phyloP scores from a whole-genome alignment of 2,888 invertebrate genomes.

The Archips xylosteana region DNA sequence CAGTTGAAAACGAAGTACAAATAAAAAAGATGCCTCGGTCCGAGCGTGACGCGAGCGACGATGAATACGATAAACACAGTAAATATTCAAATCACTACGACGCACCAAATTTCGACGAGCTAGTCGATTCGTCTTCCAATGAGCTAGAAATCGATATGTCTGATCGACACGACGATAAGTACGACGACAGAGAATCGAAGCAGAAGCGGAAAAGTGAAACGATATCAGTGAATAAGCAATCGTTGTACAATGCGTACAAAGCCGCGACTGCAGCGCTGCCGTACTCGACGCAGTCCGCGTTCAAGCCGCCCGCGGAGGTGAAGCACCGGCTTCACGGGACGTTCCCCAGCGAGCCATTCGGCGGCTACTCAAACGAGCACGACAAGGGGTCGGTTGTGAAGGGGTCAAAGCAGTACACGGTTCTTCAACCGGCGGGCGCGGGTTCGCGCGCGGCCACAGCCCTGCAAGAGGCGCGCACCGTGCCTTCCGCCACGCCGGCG shows the following conservation, averaged over 20 bases:
- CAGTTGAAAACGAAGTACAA: conserved; percentile 59
- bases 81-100: conserved; percentile 88
- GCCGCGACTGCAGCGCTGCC: conserved; percentile 85
- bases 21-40: conserved; percentile 55
- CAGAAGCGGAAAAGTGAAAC: conserved; percentile 82
- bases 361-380: conserved; percentile 88
- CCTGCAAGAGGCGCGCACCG: conserved; percentile 90
- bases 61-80: conserved; percentile 74
- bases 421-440: conserved; percentile 92
- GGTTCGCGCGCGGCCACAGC: conserved; percentile 93
- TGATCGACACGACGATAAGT: conserved; percentile 88
- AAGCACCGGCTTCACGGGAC: conserved; percentile 81
- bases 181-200: conserved; percentile 84
- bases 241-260: conserved; percentile 83
- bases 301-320: conserved; percentile 90
- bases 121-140: conserved; percentile 91
- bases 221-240: conserved; percentile 80
- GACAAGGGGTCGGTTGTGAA: conserved; percentile 72
- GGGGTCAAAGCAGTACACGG: conserved; percentile 93
- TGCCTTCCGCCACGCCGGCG: conserved; percentile 80
- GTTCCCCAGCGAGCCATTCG: conserved; percentile 89
- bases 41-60: conserved; percentile 68
- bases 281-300: conserved; percentile 92
- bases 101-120: conserved; percentile 90
- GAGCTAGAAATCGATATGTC: conserved; percentile 93